These are phyloP conservation scores for Hiodon tergisus DNA, from an alignment of 2,113 vertebrate species.

Conservation along the genomic window DNA sequence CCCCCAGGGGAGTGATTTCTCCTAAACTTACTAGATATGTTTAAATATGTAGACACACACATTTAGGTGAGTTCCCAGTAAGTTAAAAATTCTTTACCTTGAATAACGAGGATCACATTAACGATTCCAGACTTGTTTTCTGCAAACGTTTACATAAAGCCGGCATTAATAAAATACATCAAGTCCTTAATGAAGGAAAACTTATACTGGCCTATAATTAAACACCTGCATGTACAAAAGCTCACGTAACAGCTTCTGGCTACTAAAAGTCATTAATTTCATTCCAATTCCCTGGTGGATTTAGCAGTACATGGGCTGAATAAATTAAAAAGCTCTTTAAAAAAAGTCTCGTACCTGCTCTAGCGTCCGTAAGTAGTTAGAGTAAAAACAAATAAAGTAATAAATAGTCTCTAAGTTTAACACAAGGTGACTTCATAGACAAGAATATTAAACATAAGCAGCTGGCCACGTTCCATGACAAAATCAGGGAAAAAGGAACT, in stretches of 20 bases:
- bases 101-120: slow-evolving; percentile 24
- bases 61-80: slow-evolving; percentile 16
- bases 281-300: slow-evolving; percentile 19
- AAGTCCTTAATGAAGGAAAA: slow-evolving; percentile 29
- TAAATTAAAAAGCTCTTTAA: slow-evolving; percentile 32
- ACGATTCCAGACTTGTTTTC: slow-evolving; percentile 30
- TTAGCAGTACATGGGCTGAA: slow-evolving; percentile 26
- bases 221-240: slow-evolving; percentile 37
- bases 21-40: neutral
- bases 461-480: no score
- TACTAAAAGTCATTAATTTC: slow-evolving; percentile 31
- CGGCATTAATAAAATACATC: slow-evolving; percentile 29
- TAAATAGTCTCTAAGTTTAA: neutral
- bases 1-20: neutral
- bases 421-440: no score
- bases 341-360: neutral
- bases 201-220: slow-evolving; percentile 34
- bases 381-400: slow-evolving; percentile 2
- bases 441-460: no score
- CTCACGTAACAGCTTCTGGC: slow-evolving; percentile 19
- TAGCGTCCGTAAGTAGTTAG: slow-evolving; percentile 13
- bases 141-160: slow-evolving; percentile 30
- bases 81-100: neutral
- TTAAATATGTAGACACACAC: neutral
- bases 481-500: no score